These are phyloP conservation scores for Tetragonisca angustula DNA, from an alignment of 2,888 invertebrate genomes.

Conservation along the genomic window DNA sequence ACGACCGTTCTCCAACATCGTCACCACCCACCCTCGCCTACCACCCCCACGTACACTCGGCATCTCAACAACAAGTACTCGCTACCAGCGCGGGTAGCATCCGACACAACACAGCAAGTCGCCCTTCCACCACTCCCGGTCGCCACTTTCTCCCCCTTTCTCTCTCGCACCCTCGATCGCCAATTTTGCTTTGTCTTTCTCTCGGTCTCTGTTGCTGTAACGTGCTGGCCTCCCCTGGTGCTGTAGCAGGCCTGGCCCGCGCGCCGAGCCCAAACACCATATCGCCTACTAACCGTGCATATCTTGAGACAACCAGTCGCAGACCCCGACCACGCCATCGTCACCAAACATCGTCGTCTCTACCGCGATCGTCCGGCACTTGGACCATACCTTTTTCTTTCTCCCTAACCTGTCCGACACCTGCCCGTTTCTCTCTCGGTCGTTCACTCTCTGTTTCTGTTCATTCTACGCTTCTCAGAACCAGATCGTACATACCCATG, in stretches of 20 bases:
- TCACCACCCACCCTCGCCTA: slow-evolving; percentile 50
- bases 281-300: slow-evolving; percentile 71
- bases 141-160: slow-evolving; percentile 31
- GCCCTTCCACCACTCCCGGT: slow-evolving; percentile 73
- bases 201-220: slow-evolving; percentile 33
- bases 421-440: slow-evolving; percentile 8
- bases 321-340: slow-evolving; percentile 20
- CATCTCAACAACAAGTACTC: slow-evolving; percentile 83
- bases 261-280: slow-evolving; percentile 69
- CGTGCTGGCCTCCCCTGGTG: slow-evolving; percentile 56
- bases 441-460: slow-evolving; percentile 32
- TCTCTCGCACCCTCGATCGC: slow-evolving; percentile 25
- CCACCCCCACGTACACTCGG: slow-evolving; percentile 66
- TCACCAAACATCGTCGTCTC: slow-evolving; percentile 24
- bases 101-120: slow-evolving; percentile 83
- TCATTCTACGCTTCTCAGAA: slow-evolving; percentile 19
- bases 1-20: slow-evolving; percentile 58
- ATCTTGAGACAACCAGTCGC: slow-evolving; percentile 69
- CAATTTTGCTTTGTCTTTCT: slow-evolving; percentile 22
- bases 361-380: slow-evolving; percentile 53
- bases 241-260: slow-evolving; percentile 62
- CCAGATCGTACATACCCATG: slow-evolving; percentile 1
- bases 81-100: slow-evolving; percentile 79
- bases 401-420: not conserved
- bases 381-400: slow-evolving; percentile 50